Evolutionary conservation across 1,140 invertebrate species (phyloP), one percentile per base, ranked within the genome.

Genomic region (Caerostris extrusa): DNA sequence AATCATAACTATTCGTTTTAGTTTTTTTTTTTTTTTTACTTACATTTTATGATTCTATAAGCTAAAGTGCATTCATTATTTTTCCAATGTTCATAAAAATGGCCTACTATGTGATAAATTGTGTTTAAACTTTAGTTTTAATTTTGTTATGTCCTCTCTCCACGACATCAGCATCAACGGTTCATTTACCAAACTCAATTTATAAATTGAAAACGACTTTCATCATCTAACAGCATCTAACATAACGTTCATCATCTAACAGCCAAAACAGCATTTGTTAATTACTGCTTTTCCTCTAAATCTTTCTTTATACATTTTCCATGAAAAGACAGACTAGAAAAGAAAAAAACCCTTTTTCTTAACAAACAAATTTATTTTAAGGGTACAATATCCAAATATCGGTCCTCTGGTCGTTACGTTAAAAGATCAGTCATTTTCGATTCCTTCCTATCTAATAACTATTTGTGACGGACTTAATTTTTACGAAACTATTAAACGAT

Each of bases 161-260:
- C 19, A 1, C 5, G 17, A 19, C n/a, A 0, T n/a, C n/a, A 19
- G 17, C n/a, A 69, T 69, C 67, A 82, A 53, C 12, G 77, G 7
- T 56, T 56, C 77, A 56, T 55, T 82, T 82, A n/a, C 55, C 7
- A 53, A 82, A 82, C 34, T 82, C 55, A 82, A 50, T 82, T 82
- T 81, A 50, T 14, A 82, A 82, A 82, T 82, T 82, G 77, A 8
- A 53, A 82, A 53, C n/a, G 50, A 82, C 77, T 82, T 82, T 82
- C 77, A 34, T 34, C 2, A 34, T 34, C 34, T 34, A 34, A n/a
- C n/a, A n/a, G n/a, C n/a, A n/a, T n/a, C n/a, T n/a, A n/a, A n/a
- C n/a, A n/a, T n/a, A n/a, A n/a, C n/a, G n/a, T n/a, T n/a, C n/a
- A n/a, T n/a, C n/a, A n/a, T n/a, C n/a, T 34, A 34, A 34, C 0